These are phyloP conservation scores for Drosophila persimilis DNA, from an alignment of 1,140 invertebrate genomes.

Conservation along the genomic window DNA sequence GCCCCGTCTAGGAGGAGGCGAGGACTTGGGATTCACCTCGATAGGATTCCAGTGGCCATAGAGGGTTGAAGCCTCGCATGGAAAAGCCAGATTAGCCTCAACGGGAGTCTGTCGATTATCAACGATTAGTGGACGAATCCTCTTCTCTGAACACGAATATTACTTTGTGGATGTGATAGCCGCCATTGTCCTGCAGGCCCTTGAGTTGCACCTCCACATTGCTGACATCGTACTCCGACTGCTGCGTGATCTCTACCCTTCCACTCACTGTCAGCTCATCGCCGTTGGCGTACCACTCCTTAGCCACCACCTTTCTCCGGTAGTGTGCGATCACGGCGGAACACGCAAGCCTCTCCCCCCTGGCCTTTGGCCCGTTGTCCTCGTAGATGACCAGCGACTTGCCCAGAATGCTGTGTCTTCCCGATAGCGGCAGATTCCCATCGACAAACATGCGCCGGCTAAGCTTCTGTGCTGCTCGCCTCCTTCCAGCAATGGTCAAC, in stretches of 20 bases:
- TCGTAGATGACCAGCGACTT: conserved; percentile 95
- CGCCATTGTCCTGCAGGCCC: conserved; percentile 87
- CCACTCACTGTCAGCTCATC: conserved; percentile 86
- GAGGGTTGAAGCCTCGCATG: conserved; percentile 92
- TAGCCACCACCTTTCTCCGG: conserved; percentile 91
- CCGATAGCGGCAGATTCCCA: conserved; percentile 89
- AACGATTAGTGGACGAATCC: background rate
- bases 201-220: conserved; percentile 91
- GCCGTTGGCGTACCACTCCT: conserved; percentile 94
- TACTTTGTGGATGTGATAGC: conserved; percentile 94
- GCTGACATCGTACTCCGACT: conserved; percentile 92
- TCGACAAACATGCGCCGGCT: conserved; percentile 93
- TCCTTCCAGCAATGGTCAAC: conserved; percentile 89
- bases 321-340: conserved; percentile 90
- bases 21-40: conserved; percentile 85
- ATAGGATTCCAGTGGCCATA: conserved; percentile 94
- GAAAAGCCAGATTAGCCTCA: conserved; percentile 91
- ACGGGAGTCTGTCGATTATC: conserved; percentile 87
- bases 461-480: conserved; percentile 85
- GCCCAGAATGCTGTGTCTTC: conserved; percentile 89
- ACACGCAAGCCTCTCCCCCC: conserved; percentile 94
- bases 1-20: conserved; percentile 86
- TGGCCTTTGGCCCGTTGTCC: conserved; percentile 92
- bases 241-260: conserved; percentile 91
- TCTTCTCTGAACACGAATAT: conserved; percentile 13